phyloP scores from a whole-genome alignment of 92 coral and sea anemone genomes.

The Nematostella vectensis region DNA sequence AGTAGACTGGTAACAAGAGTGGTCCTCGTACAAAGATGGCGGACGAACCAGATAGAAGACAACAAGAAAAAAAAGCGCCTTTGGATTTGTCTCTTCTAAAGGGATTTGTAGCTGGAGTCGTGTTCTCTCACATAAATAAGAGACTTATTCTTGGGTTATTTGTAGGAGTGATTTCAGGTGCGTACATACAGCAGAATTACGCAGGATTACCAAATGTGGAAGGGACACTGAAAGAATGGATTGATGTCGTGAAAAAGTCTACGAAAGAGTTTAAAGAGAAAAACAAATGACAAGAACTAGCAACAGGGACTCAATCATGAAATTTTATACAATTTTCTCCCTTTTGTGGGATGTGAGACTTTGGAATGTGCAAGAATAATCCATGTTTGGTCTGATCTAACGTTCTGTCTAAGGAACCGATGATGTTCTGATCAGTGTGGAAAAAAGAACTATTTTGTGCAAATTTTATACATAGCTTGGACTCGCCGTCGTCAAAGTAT shows the following conservation, averaged over 20 bases:
- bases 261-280: slow-evolving; percentile 16
- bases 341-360: too few relatives aligned
- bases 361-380: too few relatives aligned
- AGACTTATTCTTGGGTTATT: slow-evolving; percentile 73
- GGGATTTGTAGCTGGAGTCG: slow-evolving; percentile 87
- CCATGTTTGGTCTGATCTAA: too few relatives aligned
- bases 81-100: slow-evolving; percentile 65
- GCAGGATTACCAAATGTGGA: slow-evolving; percentile 72
- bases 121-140: slow-evolving; percentile 93
- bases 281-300: slow-evolving; percentile 12
- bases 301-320: too few relatives aligned
- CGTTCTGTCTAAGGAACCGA: too few relatives aligned
- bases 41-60: slow-evolving; percentile 20
- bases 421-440: too few relatives aligned
- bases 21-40: slow-evolving; percentile 40
- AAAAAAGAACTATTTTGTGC: too few relatives aligned
- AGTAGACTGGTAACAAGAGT: slow-evolving; percentile 10
- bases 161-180: slow-evolving; percentile 87
- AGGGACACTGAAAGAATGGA: slow-evolving; percentile 52
- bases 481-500: too few relatives aligned
- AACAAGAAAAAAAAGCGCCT: slow-evolving; percentile 43
- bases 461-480: too few relatives aligned
- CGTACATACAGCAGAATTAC: slow-evolving; percentile 90
- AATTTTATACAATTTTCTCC: too few relatives aligned
- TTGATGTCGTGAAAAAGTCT: slow-evolving; percentile 48